Conservation (phyloP, 2,113 vertebrate species). For the Brachirus orientalis region DNA sequence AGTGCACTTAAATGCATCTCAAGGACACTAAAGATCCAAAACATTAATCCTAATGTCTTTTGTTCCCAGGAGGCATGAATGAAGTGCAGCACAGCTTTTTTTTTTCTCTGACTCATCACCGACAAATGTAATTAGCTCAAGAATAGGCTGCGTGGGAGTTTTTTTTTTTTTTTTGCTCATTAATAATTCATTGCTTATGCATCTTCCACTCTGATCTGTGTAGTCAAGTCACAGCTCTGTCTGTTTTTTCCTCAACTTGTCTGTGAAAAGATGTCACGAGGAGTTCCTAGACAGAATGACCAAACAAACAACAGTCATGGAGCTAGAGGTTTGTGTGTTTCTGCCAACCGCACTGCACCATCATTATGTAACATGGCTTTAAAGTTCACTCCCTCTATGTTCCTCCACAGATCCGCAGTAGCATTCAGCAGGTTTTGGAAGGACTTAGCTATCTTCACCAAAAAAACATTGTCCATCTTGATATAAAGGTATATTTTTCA, state of each 20-base stretch:
- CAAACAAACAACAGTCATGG: slow-evolving; percentile 87
- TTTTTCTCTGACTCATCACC: slow-evolving; percentile 60
- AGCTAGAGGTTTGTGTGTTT: slow-evolving; percentile 87
- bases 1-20: slow-evolving; percentile 38
- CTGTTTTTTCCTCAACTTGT: slow-evolving; percentile 55
- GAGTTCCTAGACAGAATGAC: slow-evolving; percentile 91
- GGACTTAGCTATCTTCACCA: slow-evolving; percentile 91
- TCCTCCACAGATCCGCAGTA: slow-evolving; percentile 84
- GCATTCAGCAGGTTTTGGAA: slow-evolving; percentile 89
- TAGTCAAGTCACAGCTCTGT: slow-evolving; percentile 11
- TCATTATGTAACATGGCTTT: slow-evolving; percentile 37
- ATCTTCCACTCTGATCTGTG: slow-evolving; percentile 34
- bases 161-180: slow-evolving; percentile 51
- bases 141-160: slow-evolving; percentile 58
- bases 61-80: slow-evolving; percentile 51
- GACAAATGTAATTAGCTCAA: slow-evolving; percentile 52
- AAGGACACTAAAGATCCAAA: slow-evolving; percentile 35
- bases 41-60: slow-evolving; percentile 53
- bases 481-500: slow-evolving; percentile 86
- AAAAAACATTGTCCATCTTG: slow-evolving; percentile 90
- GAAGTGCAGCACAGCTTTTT: slow-evolving; percentile 31
- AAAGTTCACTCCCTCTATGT: not conserved
- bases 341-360: slow-evolving; percentile 36
- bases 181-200: slow-evolving; percentile 63
- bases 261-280: slow-evolving; percentile 87